A percentile compares a stretch with the other conserved stretches of the same genome.
phyloP scores from a whole-genome alignment of 2,797 vertebrate species.

The Phoxinus dragarum region DNA sequence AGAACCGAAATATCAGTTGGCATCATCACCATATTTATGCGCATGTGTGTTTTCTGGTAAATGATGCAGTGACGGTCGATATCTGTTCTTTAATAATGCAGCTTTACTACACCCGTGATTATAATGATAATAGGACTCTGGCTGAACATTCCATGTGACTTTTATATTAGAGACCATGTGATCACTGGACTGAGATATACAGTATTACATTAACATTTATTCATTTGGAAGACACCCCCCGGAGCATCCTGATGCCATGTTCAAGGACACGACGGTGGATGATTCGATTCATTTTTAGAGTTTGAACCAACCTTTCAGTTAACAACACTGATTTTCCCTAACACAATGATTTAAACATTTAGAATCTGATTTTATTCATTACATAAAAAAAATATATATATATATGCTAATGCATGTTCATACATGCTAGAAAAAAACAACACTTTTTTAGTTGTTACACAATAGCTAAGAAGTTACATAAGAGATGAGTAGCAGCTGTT shows the following conservation, averaged over 20 bases:
- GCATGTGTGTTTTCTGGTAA: background rate
- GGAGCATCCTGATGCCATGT: constrained; percentile 7
- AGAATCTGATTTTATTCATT: background rate
- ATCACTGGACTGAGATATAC: constrained; percentile 24
- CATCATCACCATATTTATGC: background rate
- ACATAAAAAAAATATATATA: background rate
- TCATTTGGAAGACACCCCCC: constrained; percentile 6
- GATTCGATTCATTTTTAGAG: background rate
- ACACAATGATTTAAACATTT: constrained; percentile 1
- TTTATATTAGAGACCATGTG: constrained; percentile 23
- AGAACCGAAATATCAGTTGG: constrained; percentile 29
- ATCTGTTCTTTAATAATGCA: constrained; percentile 6
- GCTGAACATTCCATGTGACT: constrained; percentile 21
- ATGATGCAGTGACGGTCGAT: background rate
- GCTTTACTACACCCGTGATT: background rate
- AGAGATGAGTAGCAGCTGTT: constrained; percentile 57
- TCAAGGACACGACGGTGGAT: background rate
- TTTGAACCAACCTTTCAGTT: constrained; percentile 10
- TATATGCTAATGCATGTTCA: background rate
- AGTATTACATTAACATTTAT: constrained; percentile 31
- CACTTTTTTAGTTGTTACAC: constrained; percentile 25
- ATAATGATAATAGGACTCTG: constrained; percentile 6
- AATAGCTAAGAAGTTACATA: constrained; percentile 55
- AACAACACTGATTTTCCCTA: background rate
- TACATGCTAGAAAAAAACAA: background rate